These are phyloP conservation scores for Microtus montanus DNA, from an alignment of 2,113 vertebrate genomes.

Conservation along the genomic window DNA sequence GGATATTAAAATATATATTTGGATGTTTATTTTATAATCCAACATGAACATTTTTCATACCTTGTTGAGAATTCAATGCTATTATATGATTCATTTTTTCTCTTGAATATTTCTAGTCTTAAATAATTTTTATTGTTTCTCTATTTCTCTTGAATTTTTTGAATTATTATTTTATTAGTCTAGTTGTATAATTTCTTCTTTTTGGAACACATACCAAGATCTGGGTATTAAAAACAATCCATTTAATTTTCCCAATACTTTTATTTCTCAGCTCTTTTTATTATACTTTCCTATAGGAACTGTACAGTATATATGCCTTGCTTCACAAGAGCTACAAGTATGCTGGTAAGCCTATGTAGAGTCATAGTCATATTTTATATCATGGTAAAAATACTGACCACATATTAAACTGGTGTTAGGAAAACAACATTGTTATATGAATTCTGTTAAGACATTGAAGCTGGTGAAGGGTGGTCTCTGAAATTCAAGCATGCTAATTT, in stretches of 20 bases:
- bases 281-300: constrained; percentile 37
- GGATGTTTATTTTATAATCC: constrained; percentile 67
- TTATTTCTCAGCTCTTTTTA: constrained; percentile 48
- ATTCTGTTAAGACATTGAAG: constrained; percentile 43
- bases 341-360: neutral
- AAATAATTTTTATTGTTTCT: constrained; percentile 49
- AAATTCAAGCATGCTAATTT: constrained; percentile 57
- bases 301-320: neutral
- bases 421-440: constrained; percentile 18
- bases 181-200: constrained; percentile 50
- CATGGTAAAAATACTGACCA: constrained; percentile 33
- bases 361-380: constrained; percentile 23
- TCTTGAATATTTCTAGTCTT: constrained; percentile 55
- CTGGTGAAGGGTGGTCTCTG: constrained; percentile 43
- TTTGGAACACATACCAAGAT: constrained; percentile 45
- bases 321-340: neutral
- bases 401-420: constrained; percentile 46
- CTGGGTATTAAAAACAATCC: constrained; percentile 5
- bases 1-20: constrained; percentile 75
- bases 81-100: constrained; percentile 38
- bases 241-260: constrained; percentile 46
- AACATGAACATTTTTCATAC: constrained; percentile 65
- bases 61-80: constrained; percentile 52
- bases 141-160: constrained; percentile 28
- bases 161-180: constrained; percentile 45